Evolutionary conservation across 2,113 vertebrate genomes (phyloP).

Genomic region (Bos javanicus): DNA sequence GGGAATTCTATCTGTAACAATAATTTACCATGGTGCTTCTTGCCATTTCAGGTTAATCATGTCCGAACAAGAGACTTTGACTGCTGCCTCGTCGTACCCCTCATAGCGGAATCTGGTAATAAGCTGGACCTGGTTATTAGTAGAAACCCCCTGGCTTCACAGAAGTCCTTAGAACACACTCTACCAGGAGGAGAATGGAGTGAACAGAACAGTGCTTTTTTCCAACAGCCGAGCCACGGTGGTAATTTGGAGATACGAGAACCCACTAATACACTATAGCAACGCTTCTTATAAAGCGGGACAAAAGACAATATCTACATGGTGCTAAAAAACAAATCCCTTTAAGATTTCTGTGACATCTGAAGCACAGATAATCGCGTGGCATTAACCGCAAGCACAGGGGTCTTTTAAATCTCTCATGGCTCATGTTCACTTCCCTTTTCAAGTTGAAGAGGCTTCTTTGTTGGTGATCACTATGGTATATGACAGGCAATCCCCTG

Average conservation of each 20-base stretch:
- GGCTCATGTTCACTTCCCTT: conserved; percentile 71
- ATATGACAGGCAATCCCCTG: conserved; percentile 55
- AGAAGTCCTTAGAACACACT: conserved; percentile 75
- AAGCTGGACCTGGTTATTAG: conserved; percentile 97
- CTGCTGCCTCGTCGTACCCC: conserved; percentile 97
- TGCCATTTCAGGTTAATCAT: conserved; percentile 89
- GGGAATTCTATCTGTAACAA: accelerated
- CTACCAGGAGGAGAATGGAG: conserved; percentile 80
- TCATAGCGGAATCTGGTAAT: conserved; percentile 97
- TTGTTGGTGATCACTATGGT: conserved; percentile 43
- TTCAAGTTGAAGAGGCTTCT: conserved; percentile 52
- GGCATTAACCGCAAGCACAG: conserved; percentile 85
- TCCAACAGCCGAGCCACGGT: conserved; percentile 78
- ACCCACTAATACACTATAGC: conserved; percentile 94
- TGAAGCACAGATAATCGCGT: conserved; percentile 73
- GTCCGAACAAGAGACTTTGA: conserved; percentile 98
- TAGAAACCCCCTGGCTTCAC: conserved; percentile 89
- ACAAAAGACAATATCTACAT: conserved; percentile 81
- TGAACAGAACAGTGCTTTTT: conserved; percentile 83
- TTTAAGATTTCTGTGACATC: conserved; percentile 74
- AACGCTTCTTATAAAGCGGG: conserved; percentile 60
- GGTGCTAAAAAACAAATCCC: conserved; percentile 90
- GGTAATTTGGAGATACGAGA: conserved; percentile 83
- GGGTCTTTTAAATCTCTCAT: conserved; percentile 76
- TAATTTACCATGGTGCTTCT: neutral